These are phyloP conservation scores for Opisthocomus hoazin DNA, from an alignment of 2,113 vertebrate genomes.

Conservation along the genomic window DNA sequence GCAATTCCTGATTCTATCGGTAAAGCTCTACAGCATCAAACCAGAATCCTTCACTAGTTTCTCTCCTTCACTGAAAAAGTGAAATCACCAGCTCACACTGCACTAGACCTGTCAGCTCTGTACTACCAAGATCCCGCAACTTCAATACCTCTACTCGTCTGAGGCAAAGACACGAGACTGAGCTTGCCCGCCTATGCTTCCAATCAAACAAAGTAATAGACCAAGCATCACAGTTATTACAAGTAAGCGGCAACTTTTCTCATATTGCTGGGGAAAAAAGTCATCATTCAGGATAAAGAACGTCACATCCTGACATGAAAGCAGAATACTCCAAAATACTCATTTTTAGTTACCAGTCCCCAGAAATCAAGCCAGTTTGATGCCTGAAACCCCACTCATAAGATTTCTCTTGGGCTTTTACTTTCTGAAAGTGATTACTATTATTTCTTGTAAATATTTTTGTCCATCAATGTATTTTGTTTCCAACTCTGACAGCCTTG, in stretches of 20 bases:
- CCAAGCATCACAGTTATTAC: neutral
- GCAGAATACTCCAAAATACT: neutral
- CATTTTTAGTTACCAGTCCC: neutral
- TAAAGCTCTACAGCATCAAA: neutral
- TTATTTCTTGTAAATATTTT: neutral
- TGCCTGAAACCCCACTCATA: neutral
- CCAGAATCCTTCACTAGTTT: neutral
- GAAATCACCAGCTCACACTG: neutral
- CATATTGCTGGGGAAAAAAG: neutral
- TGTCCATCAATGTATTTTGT: fast-evolving
- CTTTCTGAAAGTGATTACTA: neutral
- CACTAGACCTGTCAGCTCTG: neutral
- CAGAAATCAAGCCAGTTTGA: neutral
- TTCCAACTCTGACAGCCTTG: neutral
- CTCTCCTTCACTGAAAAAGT: neutral
- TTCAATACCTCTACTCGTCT: neutral
- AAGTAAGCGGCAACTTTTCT: neutral
- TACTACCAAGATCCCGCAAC: neutral
- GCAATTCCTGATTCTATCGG: neutral
- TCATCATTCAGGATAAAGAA: neutral
- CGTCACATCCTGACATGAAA: neutral
- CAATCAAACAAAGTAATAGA: neutral
- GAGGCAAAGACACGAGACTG: neutral
- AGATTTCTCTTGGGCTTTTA: neutral
- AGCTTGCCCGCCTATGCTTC: neutral